A percentile compares a stretch with the other conserved stretches of the same genome.
Evolutionary conservation across 2,797 vertebrate species (phyloP).

Genomic region (Prionace glauca): DNA sequence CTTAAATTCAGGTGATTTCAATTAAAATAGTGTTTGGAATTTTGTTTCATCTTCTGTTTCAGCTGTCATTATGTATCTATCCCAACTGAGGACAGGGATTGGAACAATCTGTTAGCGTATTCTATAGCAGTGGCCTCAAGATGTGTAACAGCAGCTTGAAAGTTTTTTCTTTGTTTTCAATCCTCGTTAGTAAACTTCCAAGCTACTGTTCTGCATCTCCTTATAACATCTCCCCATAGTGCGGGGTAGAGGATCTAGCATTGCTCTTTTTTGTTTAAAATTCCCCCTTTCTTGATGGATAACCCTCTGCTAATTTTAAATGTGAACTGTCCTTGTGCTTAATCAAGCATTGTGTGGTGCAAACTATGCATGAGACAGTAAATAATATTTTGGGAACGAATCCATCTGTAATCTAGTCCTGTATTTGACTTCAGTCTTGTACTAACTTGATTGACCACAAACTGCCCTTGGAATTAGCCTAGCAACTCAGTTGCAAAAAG

Average conservation of each 20-base stretch:
- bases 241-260: not conserved
- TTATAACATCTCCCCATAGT: not conserved
- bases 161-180: not conserved
- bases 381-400: not conserved
- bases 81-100: not conserved
- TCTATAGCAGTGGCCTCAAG: not conserved
- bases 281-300: not conserved
- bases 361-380: not conserved
- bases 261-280: not conserved
- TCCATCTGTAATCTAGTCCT: not conserved
- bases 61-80: not conserved
- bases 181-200: not conserved
- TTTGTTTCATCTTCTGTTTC: not conserved
- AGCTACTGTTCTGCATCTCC: not conserved
- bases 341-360: not conserved
- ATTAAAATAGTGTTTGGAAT: not conserved
- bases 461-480: not conserved
- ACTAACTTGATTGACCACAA: not conserved
- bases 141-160: not conserved
- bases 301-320: not conserved
- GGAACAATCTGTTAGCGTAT: not conserved
- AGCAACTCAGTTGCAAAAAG: not conserved
- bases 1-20: not conserved
- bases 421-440: not conserved
- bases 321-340: not conserved